Percentiles rank a stretch among this genome's conserved stretches.
Conservation (phyloP, 2,797 vertebrate genomes). For the Danio albolineatus region DNA sequence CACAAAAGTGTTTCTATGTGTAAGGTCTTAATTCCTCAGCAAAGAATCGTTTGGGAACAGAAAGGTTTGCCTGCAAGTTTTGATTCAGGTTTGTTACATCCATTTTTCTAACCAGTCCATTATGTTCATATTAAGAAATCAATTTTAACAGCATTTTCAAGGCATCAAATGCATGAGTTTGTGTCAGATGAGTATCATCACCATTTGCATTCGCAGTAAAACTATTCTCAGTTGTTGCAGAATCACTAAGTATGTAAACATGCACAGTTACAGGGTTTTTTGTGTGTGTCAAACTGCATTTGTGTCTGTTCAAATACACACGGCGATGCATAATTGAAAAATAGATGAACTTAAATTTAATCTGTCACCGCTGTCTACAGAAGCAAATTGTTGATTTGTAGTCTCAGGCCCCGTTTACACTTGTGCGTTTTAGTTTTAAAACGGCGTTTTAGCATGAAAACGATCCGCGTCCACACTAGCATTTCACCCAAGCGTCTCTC, state of each 20-base stretch:
- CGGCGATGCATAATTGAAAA: not conserved
- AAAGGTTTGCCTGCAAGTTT: slow-evolving; percentile 28
- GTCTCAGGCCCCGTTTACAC: no score
- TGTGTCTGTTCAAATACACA: not conserved
- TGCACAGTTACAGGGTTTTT: not conserved
- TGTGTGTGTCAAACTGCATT: not conserved
- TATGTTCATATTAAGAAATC: not conserved
- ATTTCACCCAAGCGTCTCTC: no score
- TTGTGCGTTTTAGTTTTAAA: no score
- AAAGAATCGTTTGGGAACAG: slow-evolving; percentile 22
- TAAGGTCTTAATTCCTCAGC: slow-evolving; percentile 8
- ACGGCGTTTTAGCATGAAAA: no score
- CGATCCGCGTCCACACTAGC: no score
- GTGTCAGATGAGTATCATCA: slow-evolving; percentile 14
- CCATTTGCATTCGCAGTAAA: slow-evolving; percentile 24
- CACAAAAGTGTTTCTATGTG: not conserved
- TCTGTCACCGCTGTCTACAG: not conserved
- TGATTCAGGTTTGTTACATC: slow-evolving; percentile 27
- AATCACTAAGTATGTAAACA: slow-evolving; percentile 5
- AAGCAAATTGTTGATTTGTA: not conserved
- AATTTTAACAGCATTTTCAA: slow-evolving; percentile 4
- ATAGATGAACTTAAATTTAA: not conserved
- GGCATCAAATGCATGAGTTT: slow-evolving; percentile 30
- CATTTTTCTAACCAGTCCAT: slow-evolving; percentile 19
- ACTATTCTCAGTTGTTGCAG: slow-evolving; percentile 17